Evolutionary conservation across 1,140 invertebrate genomes (phyloP), one percentile per base, ranked within the genome.

Genomic region (Megathymus violae): DNA sequence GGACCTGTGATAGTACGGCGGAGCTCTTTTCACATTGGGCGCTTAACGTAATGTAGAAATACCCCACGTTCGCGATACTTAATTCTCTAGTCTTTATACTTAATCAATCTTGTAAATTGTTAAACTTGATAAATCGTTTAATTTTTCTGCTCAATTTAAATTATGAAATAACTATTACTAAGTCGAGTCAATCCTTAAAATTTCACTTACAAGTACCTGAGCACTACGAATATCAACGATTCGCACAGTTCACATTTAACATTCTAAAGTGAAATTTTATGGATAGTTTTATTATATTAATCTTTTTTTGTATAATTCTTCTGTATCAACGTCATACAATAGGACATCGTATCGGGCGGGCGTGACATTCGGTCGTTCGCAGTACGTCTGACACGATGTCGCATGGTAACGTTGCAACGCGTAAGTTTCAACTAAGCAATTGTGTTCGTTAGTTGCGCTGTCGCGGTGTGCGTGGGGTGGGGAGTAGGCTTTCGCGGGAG

Each of bases 1-100:
- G 36, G 13, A 56, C 38, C 38, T 56, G 38, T 56, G 51, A 56
- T 56, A 56, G 22, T 11, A 13, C 17, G 50, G 38, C 19, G 25
- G 13, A n/a, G 11, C 40, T 15, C 19, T 40, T 22, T 31, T 1
- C 27, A 14, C 38, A 41, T 9, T 27, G 11, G 6, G 34, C 27
- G 13, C 38, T 15, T 54, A 5, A 17, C 7, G 1, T 48, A 54
- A 4, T 41, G 38, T 27, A 31, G 43, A 43, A 27, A 19, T 56
- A 22, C 40, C 51, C 51, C 51, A 27, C 51, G 4, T 4, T 31
- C 27, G 27, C 27, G 27, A 7, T 31, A 31, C 9, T 31, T 31
- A 1, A 7, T 31, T 31, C 1, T 31, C 3, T 31, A 31, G 19
- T 31, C 4, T 9, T 31, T 7, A 31, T 7, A 7, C 9, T 31